Evolutionary conservation across 2,888 invertebrate genomes (phyloP).

Genomic region (Hydrotaea diabolus): DNA sequence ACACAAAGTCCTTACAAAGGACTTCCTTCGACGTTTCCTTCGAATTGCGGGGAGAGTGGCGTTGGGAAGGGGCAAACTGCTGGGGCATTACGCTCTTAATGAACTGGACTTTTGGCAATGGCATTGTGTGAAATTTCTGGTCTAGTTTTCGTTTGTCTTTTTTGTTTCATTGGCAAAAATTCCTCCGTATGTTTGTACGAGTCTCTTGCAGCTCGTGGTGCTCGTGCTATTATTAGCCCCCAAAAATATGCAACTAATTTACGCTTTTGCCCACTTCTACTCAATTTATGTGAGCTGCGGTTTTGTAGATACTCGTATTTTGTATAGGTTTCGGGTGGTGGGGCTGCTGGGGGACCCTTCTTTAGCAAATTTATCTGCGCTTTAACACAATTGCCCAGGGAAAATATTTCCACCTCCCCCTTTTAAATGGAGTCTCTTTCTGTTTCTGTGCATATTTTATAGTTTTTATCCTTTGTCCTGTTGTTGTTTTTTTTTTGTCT

Average conservation of each 20-base stretch:
- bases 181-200: too few relatives aligned
- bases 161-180: constrained; percentile 45
- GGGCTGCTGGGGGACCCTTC: not conserved
- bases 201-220: too few relatives aligned
- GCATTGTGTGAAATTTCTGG: not conserved
- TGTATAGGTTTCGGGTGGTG: not conserved
- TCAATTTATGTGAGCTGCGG: constrained; percentile 7
- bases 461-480: not conserved
- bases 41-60: too few relatives aligned
- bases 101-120: constrained; percentile 14
- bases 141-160: not conserved
- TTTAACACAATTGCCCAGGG: constrained; percentile 58
- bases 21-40: not conserved
- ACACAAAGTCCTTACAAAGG: not conserved
- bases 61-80: not conserved
- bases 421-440: not conserved
- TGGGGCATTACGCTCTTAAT: not conserved
- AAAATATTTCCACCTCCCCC: constrained; percentile 37
- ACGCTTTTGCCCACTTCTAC: constrained; percentile 5
- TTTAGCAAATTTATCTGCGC: constrained; percentile 48
- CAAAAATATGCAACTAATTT: constrained; percentile 45
- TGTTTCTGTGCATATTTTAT: constrained; percentile 33
- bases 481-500: constrained; percentile 17
- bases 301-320: not conserved
- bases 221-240: not conserved